phyloP scores from a whole-genome alignment of 2,113 vertebrate genomes.

The Indicator indicator region DNA sequence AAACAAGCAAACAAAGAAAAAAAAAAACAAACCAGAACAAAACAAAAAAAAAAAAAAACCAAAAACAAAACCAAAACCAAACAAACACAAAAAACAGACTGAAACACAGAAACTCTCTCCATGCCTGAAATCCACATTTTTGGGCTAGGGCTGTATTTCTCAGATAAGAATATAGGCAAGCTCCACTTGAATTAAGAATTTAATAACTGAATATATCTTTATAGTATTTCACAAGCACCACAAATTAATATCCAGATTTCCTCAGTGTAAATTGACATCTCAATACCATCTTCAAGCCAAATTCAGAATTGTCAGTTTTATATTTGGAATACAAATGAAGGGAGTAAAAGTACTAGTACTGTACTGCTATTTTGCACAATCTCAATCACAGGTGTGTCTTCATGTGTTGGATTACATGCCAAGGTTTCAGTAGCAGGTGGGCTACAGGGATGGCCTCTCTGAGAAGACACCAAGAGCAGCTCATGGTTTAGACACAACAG shows the following conservation, averaged over 20 bases:
- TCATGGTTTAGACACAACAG: too few species aligned
- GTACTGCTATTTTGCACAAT: neutral
- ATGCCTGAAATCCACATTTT: neutral
- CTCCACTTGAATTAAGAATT: neutral
- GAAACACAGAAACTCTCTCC: neutral
- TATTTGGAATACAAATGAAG: neutral
- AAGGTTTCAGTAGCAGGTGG: too few species aligned
- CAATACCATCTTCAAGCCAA: neutral
- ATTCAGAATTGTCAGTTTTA: neutral
- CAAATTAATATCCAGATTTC: neutral
- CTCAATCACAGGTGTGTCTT: neutral
- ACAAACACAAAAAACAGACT: too few species aligned
- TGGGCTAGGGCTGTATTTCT: neutral
- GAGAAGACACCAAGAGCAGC: neutral
- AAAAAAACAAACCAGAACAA: too few species aligned
- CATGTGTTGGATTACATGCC: too few species aligned
- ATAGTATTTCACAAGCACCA: neutral
- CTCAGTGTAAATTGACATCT: neutral
- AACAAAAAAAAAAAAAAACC: too few species aligned
- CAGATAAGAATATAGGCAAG: rapidly evolving
- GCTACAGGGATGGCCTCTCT: too few species aligned
- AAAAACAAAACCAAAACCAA: too few species aligned
- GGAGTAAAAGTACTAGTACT: neutral
- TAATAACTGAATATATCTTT: neutral
- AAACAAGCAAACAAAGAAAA: too few species aligned